These are phyloP conservation scores for Bruchidius siliquastri DNA, from an alignment of 2,888 invertebrate genomes.

Conservation along the genomic window DNA sequence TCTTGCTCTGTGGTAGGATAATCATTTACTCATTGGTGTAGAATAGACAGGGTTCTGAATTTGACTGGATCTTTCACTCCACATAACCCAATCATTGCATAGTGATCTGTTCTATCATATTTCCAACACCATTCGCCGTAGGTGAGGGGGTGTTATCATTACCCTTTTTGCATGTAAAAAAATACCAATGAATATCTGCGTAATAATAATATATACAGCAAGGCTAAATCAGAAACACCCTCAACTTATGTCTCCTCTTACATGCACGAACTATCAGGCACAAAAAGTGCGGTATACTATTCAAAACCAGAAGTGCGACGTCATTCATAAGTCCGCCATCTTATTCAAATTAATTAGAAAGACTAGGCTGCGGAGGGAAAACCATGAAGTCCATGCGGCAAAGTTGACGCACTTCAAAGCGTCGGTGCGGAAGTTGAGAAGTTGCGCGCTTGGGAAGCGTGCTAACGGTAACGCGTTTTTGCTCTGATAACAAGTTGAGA, in stretches of 20 bases:
- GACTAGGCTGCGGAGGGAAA: background rate
- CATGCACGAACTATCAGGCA: background rate
- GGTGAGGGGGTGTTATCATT: no score
- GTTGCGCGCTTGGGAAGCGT: background rate
- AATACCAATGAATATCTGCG: no score
- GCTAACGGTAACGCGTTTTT: background rate
- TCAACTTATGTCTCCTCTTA: background rate
- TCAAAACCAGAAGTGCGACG: background rate
- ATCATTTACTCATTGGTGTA: background rate
- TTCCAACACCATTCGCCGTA: no score
- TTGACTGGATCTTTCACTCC: no score
- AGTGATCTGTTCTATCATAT: no score
- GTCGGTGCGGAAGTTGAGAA: background rate
- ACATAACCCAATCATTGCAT: no score
- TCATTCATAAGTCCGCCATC: background rate
- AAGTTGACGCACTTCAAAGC: background rate
- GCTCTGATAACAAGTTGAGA: background rate
- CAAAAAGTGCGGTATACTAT: background rate
- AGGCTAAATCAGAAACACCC: no score
- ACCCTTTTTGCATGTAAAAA: no score
- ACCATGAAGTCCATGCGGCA: background rate
- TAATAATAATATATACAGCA: no score
- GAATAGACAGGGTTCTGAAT: background rate
- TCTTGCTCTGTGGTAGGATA: background rate
- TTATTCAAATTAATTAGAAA: background rate